Evolutionary conservation across 1,140 invertebrate genomes (phyloP).

Genomic region (Rhynchophorus ferrugineus): DNA sequence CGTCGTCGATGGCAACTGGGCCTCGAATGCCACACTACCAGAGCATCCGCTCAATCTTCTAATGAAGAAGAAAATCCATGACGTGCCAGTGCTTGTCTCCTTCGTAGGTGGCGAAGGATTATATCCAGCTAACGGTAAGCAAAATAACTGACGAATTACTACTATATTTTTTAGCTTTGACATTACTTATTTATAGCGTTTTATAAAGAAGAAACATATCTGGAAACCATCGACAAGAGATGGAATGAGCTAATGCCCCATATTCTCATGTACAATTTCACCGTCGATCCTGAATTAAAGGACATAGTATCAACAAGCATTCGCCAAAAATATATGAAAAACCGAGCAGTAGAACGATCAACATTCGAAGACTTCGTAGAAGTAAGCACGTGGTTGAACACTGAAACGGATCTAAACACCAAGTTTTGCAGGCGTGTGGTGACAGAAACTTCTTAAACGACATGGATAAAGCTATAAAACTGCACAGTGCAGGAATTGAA

Average conservation of each 20-base stretch:
- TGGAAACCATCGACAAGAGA: neutral
- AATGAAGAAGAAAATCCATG: constrained; percentile 33
- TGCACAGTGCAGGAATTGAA: neutral
- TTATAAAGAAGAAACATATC: neutral
- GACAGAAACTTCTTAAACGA: neutral
- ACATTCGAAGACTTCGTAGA: neutral
- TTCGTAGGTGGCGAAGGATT: constrained; percentile 38
- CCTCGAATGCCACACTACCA: constrained; percentile 47
- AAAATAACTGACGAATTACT: neutral
- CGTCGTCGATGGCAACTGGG: constrained; percentile 30
- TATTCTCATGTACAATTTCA: neutral
- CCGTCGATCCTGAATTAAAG: neutral
- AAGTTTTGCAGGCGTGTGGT: neutral
- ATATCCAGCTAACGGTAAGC: constrained; percentile 36
- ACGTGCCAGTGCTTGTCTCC: constrained; percentile 39
- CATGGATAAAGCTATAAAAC: neutral
- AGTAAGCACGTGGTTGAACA: neutral
- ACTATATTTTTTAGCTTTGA: neutral
- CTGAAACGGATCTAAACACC: neutral
- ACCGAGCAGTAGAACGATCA: neutral
- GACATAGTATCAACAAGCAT: neutral
- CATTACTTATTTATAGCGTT: neutral
- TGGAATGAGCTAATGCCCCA: neutral
- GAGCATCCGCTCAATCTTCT: constrained; percentile 45
- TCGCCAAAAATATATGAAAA: neutral